Evolutionary conservation across 2,113 vertebrate species (phyloP), one percentile per base, ranked within the genome.

Genomic region (Oxyura jamaicensis): DNA sequence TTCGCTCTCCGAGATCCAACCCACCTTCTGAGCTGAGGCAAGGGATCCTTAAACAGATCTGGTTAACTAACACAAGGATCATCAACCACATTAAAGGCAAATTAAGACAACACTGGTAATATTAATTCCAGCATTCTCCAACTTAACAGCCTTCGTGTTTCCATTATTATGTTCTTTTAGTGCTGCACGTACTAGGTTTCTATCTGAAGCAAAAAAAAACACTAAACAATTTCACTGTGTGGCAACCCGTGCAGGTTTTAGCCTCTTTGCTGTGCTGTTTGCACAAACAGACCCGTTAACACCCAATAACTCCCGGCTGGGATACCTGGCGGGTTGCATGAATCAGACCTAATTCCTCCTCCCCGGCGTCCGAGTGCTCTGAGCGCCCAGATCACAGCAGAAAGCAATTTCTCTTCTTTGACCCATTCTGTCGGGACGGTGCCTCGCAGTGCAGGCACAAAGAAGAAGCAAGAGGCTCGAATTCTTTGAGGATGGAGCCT

Each of bases 361-460:
- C 86, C 4, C 1, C 33, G 55, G 46, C 0, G 11, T 26, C 67
- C 36, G n/a, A 10, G 16, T 1, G 1, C 48, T 65, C n/a, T 1
- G 3, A 84, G 72, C 1, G 31, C 63, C 77, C 46, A 35, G 73
- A 59, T 75, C 73, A 35, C 68, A 72, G 52, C 2, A 5, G 2
- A 83, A 29, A 93, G 20, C 65, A 66, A 41, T 3, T 83, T 42
- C 81, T 39, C 76, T 59, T 46, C 83, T 89, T 42, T 56, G 69
- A 88, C 73, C 42, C 33, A 23, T 13, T 74, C 85, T 72, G 29
- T 10, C 29, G 69, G 84, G 69, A 60, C 41, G 17, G 62, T 23
- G 35, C 33, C 66, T 66, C 2, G 1, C 20, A 78, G 83, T 1
- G 7, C 13, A 75, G 66, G 41, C 44, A 95, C 56, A 93, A 83